Percentiles rank a stretch among this genome's conserved stretches.
Evolutionary conservation across 2,888 invertebrate genomes (phyloP).

Genomic region (Allacma fusca): DNA sequence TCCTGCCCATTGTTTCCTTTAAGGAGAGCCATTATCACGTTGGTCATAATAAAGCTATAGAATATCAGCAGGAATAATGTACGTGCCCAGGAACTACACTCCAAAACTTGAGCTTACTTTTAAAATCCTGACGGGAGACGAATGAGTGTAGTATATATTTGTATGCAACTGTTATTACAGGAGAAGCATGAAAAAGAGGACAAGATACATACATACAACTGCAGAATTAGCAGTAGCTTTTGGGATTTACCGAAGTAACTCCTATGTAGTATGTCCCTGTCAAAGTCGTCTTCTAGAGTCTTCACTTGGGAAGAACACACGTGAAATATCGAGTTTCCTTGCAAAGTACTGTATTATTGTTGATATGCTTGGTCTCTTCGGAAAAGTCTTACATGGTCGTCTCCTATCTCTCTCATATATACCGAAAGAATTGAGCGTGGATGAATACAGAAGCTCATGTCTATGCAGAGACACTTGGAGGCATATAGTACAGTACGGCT

Average conservation of each 20-base stretch:
- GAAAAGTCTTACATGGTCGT: neutral
- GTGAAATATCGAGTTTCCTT: slow-evolving; percentile 31
- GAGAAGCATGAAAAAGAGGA: slow-evolving; percentile 25
- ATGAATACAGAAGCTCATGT: neutral
- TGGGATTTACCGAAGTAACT: neutral
- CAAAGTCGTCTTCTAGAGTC: neutral
- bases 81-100: neutral
- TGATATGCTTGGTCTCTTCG: neutral
- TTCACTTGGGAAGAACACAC: slow-evolving; percentile 18
- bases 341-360: neutral
- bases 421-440: neutral
- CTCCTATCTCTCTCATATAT: slow-evolving; percentile 10
- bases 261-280: no score
- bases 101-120: neutral
- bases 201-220: neutral
- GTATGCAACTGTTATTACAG: neutral
- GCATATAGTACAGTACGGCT: no score
- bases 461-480: neutral
- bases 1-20: neutral
- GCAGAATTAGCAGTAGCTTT: neutral
- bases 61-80: neutral
- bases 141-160: neutral
- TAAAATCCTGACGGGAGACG: neutral
- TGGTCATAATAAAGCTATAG: neutral
- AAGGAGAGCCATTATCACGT: neutral